Percentiles rank a stretch among this genome's conserved stretches.
phyloP scores from a whole-genome alignment of 2,888 invertebrate species.

The Peribatodes rhomboidaria region DNA sequence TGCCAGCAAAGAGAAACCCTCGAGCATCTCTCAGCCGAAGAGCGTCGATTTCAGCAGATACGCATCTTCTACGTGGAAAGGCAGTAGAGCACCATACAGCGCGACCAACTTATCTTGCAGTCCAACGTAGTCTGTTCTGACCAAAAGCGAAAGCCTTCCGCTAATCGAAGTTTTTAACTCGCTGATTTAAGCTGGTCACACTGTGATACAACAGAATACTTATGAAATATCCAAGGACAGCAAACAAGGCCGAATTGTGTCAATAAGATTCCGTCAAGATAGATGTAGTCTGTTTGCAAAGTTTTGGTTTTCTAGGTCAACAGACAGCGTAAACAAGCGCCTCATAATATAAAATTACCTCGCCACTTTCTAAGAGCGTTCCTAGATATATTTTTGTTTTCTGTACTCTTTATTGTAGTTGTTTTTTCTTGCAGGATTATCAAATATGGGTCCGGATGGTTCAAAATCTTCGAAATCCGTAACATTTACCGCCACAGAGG shows the following conservation, averaged over 20 bases:
- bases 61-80: slow-evolving; percentile 67
- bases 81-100: slow-evolving; percentile 43
- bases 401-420: background rate
- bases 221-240: slow-evolving; percentile 36
- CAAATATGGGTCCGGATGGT: slow-evolving; percentile 51
- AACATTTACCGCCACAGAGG: slow-evolving; percentile 65
- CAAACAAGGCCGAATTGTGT: slow-evolving; percentile 45
- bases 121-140: too few species aligned
- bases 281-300: slow-evolving; percentile 40
- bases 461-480: slow-evolving; percentile 78
- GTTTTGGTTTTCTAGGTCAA: slow-evolving; percentile 46
- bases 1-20: slow-evolving; percentile 44
- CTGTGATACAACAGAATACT: slow-evolving; percentile 17
- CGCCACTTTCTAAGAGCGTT: background rate
- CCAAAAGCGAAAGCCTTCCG: too few species aligned
- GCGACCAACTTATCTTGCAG: background rate
- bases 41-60: slow-evolving; percentile 65
- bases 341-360: slow-evolving; percentile 13
- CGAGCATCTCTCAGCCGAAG: slow-evolving; percentile 54
- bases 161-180: too few species aligned
- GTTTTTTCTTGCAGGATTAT: slow-evolving; percentile 42
- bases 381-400: background rate
- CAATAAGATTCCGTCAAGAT: slow-evolving; percentile 38
- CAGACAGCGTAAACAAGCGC: slow-evolving; percentile 40
- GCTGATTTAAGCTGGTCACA: background rate